A percentile compares a stretch with the other conserved stretches of the same genome.
phyloP scores from a whole-genome alignment of 2,888 invertebrate species.

The Agonopterix heracliana region DNA sequence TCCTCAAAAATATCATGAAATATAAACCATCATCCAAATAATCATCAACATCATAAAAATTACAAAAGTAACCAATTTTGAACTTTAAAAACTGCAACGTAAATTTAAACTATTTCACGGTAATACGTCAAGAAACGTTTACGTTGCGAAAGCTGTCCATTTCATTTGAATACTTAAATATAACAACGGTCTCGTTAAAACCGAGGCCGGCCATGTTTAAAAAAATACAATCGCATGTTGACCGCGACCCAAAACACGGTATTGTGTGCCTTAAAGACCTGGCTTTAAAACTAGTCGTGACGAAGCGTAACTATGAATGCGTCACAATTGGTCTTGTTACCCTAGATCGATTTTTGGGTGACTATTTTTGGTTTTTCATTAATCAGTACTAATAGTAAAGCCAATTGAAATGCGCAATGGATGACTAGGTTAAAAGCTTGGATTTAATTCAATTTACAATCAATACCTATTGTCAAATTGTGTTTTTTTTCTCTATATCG shows the following conservation, averaged over 20 bases:
- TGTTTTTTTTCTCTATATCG: too few relatives aligned
- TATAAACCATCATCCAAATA: too few relatives aligned
- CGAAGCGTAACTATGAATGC: constrained; percentile 16
- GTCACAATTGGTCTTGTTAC: constrained; percentile 13
- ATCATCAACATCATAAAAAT: too few relatives aligned
- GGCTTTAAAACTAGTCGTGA: constrained; percentile 12
- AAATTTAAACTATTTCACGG: constrained; percentile 20
- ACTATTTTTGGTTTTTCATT: constrained; percentile 2
- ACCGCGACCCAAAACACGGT: constrained; percentile 45
- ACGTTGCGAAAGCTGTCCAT: constrained; percentile 29
- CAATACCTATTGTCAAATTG: too few relatives aligned
- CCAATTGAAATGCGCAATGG: too few relatives aligned
- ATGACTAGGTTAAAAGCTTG: too few relatives aligned
- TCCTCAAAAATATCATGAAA: too few relatives aligned
- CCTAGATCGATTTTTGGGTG: constrained; percentile 11
- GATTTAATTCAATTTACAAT: too few relatives aligned
- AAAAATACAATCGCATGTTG: constrained; percentile 45
- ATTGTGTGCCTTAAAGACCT: constrained; percentile 1
- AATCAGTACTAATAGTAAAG: neutral
- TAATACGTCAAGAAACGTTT: constrained; percentile 15
- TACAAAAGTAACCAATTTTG: too few relatives aligned
- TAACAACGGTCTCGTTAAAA: constrained; percentile 41
- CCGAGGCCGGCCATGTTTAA: constrained; percentile 36
- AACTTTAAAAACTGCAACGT: too few relatives aligned
- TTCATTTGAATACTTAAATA: constrained; percentile 25